Percentiles rank a stretch among this genome's conserved stretches.
phyloP scores from a whole-genome alignment of 30 jellyfish, hydroid and myxozoan genomes.

The Clytia hemisphaerica region DNA sequence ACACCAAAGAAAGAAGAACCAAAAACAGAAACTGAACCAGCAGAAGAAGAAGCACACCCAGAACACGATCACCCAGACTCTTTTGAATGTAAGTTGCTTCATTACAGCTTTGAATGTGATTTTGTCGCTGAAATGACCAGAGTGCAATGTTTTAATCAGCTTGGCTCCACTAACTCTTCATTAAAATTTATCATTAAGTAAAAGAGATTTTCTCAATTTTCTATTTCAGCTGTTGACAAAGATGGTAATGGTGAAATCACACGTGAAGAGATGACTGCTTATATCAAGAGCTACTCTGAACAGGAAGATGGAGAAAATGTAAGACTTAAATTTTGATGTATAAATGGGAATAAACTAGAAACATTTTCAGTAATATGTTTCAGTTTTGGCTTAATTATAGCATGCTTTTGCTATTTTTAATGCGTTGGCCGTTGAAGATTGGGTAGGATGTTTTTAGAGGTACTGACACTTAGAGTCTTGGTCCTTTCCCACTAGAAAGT shows the following conservation, averaged over 20 bases:
- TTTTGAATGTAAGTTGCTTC: not conserved
- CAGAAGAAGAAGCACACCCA: slow-evolving; percentile 2
- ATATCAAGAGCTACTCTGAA: slow-evolving; percentile 56
- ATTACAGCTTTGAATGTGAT: not conserved
- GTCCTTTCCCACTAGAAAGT: too few species aligned
- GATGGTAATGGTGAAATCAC: slow-evolving; percentile 56
- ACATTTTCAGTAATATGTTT: too few species aligned
- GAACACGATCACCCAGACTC: slow-evolving; percentile 11
- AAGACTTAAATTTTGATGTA: too few species aligned
- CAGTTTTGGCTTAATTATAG: too few species aligned
- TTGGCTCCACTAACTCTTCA: too few species aligned
- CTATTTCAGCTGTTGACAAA: slow-evolving; percentile 45
- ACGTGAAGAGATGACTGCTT: slow-evolving; percentile 76
- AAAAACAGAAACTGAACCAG: slow-evolving; percentile 16
- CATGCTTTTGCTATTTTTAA: too few species aligned
- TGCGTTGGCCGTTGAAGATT: too few species aligned
- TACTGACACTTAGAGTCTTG: too few species aligned
- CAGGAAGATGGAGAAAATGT: slow-evolving; percentile 40
- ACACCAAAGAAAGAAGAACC: slow-evolving; percentile 4
- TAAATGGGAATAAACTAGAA: too few species aligned
- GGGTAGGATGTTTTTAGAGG: too few species aligned
- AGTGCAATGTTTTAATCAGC: too few species aligned
- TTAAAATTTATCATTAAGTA: not conserved
- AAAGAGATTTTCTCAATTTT: not conserved
- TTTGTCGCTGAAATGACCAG: too few species aligned